phyloP scores from a whole-genome alignment of 2,888 invertebrate species.

The Lycia hirtaria region DNA sequence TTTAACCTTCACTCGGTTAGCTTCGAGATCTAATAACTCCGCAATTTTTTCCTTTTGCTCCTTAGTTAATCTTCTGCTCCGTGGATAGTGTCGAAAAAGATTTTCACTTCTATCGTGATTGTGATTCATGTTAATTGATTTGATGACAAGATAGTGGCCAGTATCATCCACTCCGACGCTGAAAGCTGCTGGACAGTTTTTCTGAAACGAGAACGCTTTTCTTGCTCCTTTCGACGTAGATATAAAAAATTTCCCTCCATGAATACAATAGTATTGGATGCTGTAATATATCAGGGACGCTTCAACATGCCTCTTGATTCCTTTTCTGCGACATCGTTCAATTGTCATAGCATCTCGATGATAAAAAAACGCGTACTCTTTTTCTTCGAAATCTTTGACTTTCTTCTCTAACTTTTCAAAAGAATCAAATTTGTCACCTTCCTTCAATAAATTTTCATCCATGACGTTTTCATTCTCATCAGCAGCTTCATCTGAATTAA shows the following conservation, averaged over 20 bases:
- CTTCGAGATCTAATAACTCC: not conserved
- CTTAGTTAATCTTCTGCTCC: not conserved
- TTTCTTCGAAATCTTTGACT: slow-evolving; percentile 27
- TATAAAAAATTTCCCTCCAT: not conserved
- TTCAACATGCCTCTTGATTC: not conserved
- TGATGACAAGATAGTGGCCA: not conserved
- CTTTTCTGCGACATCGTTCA: not conserved
- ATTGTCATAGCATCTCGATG: not conserved
- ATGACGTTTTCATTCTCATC: slow-evolving; percentile 21
- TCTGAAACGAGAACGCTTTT: slow-evolving; percentile 31
- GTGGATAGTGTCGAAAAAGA: not conserved
- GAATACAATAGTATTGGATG: not conserved
- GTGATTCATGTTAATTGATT: not conserved
- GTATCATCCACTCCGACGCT: not conserved
- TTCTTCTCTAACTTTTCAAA: slow-evolving; percentile 22
- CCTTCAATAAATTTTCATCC: slow-evolving; percentile 23
- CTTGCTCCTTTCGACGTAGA: not conserved
- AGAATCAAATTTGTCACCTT: slow-evolving; percentile 24
- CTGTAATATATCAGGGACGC: not conserved
- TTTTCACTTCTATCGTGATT: not conserved
- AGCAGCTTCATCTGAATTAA: slow-evolving; percentile 15
- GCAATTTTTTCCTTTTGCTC: not conserved
- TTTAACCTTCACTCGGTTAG: not conserved
- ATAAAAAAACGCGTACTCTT: slow-evolving; percentile 24
- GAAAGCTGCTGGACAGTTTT: slow-evolving; percentile 13